A percentile compares a stretch with the other conserved stretches of the same genome.
These are phyloP conservation scores for Onthophagus taurus DNA, from an alignment of 1,140 invertebrate genomes.

Conservation along the genomic window DNA sequence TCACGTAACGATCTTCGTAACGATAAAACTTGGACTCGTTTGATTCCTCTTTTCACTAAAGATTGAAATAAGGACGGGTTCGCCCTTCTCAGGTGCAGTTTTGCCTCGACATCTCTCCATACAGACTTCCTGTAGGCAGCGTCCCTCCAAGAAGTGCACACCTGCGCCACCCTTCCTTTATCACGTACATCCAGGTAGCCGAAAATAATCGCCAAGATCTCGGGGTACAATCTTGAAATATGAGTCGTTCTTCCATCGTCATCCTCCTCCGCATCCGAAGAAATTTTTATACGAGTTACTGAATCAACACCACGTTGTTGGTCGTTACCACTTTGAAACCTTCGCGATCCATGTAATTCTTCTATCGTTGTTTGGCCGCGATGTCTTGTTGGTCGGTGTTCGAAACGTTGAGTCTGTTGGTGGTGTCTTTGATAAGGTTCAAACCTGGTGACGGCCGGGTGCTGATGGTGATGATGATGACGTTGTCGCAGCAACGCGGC, in stretches of 20 bases:
- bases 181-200: conserved; percentile 79
- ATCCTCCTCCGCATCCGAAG: too few relatives aligned
- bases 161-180: conserved; percentile 80
- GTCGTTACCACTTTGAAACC: conserved; percentile 23
- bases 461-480: too few relatives aligned
- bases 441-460: conserved; percentile 37
- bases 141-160: conserved; percentile 82
- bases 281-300: too few relatives aligned
- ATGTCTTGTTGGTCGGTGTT: conserved; percentile 46
- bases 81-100: conserved; percentile 74
- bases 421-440: conserved; percentile 45
- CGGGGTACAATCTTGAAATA: conserved; percentile 83
- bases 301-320: conserved; percentile 16
- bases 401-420: conserved; percentile 47
- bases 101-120: conserved; percentile 89
- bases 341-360: conserved; percentile 45
- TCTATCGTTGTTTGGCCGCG: conserved; percentile 39
- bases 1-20: conserved; percentile 74
- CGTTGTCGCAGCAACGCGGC: conserved; percentile 30
- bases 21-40: conserved; percentile 81
- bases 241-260: conserved; percentile 52
- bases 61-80: conserved; percentile 77
- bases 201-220: conserved; percentile 87
- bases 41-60: conserved; percentile 77
- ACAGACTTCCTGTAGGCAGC: conserved; percentile 85